phyloP scores from a whole-genome alignment of 2,888 invertebrate genomes.

The Pemphredon lugubris region DNA sequence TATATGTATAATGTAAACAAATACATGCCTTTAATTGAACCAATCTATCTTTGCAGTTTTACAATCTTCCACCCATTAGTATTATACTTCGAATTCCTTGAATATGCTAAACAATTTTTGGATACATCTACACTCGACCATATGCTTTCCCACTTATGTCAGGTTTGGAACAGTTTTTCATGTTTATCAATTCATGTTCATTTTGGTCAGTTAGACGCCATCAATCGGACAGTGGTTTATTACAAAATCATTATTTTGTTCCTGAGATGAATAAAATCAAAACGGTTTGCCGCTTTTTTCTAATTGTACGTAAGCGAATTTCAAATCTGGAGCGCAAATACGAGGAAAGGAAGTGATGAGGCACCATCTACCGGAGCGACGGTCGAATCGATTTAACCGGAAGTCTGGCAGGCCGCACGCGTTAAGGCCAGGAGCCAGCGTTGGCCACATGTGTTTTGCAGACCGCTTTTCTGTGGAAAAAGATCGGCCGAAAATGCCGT shows the following conservation, averaged over 20 bases:
- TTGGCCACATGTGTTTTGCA: slow-evolving; percentile 75
- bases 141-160: neutral
- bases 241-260: too few relatives aligned
- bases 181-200: neutral
- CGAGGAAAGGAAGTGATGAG: slow-evolving; percentile 27
- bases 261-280: too few relatives aligned
- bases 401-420: slow-evolving; percentile 67
- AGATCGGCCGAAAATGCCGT: slow-evolving; percentile 72
- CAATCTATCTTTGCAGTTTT: too few relatives aligned
- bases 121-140: neutral
- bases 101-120: neutral
- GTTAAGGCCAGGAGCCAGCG: slow-evolving; percentile 70
- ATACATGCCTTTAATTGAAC: too few relatives aligned
- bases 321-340: slow-evolving; percentile 8
- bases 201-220: too few relatives aligned
- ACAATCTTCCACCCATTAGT: too few relatives aligned
- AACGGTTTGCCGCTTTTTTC: neutral
- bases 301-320: too few relatives aligned
- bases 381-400: slow-evolving; percentile 66
- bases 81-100: too few relatives aligned
- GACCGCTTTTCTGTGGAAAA: slow-evolving; percentile 64
- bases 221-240: too few relatives aligned
- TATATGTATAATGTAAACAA: too few relatives aligned
- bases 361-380: slow-evolving; percentile 29
- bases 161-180: neutral